Conservation (phyloP, 1,140 invertebrate genomes). For the Cyrtorhinus lividipennis region DNA sequence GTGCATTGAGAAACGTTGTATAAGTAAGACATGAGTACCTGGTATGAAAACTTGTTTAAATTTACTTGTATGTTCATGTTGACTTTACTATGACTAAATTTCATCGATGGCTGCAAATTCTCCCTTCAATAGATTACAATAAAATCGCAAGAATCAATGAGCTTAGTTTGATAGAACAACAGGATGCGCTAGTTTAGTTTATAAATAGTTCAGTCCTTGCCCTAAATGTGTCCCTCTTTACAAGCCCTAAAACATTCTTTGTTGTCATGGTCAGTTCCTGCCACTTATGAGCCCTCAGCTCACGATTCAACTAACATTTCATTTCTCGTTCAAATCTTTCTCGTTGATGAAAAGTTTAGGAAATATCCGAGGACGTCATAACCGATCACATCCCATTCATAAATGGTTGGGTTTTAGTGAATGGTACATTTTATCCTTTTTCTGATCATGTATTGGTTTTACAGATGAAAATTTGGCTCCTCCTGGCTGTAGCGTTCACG, state of each 20-base stretch:
- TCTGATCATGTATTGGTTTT: background rate
- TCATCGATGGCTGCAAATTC: background rate
- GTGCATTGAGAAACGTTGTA: no score
- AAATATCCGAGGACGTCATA: background rate
- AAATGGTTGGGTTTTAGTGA: background rate
- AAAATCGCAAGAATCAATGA: background rate
- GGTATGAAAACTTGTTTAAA: no score
- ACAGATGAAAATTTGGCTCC: constrained; percentile 1
- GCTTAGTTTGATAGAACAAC: background rate
- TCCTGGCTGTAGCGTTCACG: background rate
- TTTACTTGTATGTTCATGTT: no score
- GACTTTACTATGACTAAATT: no score
- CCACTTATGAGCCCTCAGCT: background rate
- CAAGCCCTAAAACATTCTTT: background rate
- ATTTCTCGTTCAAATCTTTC: background rate
- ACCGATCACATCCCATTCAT: background rate
- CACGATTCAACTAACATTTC: background rate
- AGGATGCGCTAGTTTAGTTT: background rate
- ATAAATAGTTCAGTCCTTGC: background rate
- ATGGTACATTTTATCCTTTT: background rate
- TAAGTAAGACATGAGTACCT: no score
- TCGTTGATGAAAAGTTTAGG: background rate
- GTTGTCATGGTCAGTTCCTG: background rate
- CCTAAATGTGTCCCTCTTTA: background rate
- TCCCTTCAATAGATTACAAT: background rate